Evolutionary conservation across 2,113 vertebrate genomes (phyloP).

Genomic region (Hemibagrus wyckioides): DNA sequence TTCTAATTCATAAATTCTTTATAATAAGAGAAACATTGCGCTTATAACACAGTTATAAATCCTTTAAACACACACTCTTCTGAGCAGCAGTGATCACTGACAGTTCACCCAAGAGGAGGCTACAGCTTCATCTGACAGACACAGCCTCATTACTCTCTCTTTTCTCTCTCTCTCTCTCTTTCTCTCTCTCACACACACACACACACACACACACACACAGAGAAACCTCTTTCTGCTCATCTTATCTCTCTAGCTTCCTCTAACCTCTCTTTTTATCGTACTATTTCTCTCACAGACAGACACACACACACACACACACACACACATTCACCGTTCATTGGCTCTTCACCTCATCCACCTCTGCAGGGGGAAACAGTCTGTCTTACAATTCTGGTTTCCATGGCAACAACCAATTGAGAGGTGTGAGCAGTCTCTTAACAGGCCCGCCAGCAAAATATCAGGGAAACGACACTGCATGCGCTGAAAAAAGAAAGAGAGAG

Average conservation of each 20-base stretch:
- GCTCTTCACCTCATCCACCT: conserved; percentile 54
- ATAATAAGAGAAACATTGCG: not conserved
- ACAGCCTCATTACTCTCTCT: conserved; percentile 46
- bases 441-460: conserved; percentile 47
- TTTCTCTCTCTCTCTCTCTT: conserved; percentile 10
- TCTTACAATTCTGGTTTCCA: conserved; percentile 55
- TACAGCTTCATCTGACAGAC: conserved; percentile 43
- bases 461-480: conserved; percentile 14
- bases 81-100: conserved; percentile 34
- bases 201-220: conserved; percentile 20
- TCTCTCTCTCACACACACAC: conserved; percentile 7
- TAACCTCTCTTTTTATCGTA: not conserved
- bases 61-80: conserved; percentile 6
- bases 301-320: conserved; percentile 10
- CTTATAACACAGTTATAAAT: not conserved
- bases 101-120: conserved; percentile 21
- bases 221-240: not conserved
- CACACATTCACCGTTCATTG: conserved; percentile 31
- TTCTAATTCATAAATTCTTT: too few relatives aligned
- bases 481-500: not conserved
- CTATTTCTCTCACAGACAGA: not conserved
- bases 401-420: conserved; percentile 57
- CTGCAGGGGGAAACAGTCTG: conserved; percentile 56
- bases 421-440: conserved; percentile 42
- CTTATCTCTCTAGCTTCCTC: not conserved